Evolutionary conservation across 2,113 vertebrate genomes (phyloP), one percentile per base, ranked within the genome.

Genomic region (Alosa alosa): DNA sequence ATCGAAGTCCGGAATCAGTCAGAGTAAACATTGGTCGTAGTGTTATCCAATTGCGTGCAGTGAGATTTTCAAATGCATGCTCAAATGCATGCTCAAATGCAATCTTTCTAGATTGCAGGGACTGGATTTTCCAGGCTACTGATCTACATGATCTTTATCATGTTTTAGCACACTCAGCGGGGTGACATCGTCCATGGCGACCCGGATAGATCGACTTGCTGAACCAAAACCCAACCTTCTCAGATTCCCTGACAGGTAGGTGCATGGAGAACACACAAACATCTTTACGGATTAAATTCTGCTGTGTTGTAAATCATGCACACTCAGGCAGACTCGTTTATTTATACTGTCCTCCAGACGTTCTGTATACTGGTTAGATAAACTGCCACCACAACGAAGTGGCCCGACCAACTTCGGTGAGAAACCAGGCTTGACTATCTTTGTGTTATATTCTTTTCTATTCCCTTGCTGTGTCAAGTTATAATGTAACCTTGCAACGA

Each of bases 341-440:
- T 86, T 84, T 82, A 81, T 49, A 81, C 4, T 84, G 49, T 89
- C 83, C 10, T 68, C 60, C 87, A 95, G 95, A 84, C 91, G 83
- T 1, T 94, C 94, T 17, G 92, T 94, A 60, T 94, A 95, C 87
- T 95, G 94, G 94, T 88, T 94, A 75, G 94, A 95, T 88, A 68
- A 90, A 52, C 68, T 94, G 36, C 93, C 93, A 50, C 81, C 64
- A 20, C 45, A 90, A n/a, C 87, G 45, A 36, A 91, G 57, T 0
- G 41, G 44, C 25, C 36, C 88, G 31, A 85, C 87, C 50, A 93
- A 22, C 64, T 88, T 87, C 68, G 92, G 94, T 94, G 75, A 41
- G 81, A 84, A 17, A 86, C n/a, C 25, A 68, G n/a, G 6, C 60
- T 64, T 25, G 11, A 46, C 31, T 57, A 22, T 18, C 11, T 82